phyloP scores from a whole-genome alignment of 35 echinoderm and acorn worm species.

The Eucidaris tribuloides region DNA sequence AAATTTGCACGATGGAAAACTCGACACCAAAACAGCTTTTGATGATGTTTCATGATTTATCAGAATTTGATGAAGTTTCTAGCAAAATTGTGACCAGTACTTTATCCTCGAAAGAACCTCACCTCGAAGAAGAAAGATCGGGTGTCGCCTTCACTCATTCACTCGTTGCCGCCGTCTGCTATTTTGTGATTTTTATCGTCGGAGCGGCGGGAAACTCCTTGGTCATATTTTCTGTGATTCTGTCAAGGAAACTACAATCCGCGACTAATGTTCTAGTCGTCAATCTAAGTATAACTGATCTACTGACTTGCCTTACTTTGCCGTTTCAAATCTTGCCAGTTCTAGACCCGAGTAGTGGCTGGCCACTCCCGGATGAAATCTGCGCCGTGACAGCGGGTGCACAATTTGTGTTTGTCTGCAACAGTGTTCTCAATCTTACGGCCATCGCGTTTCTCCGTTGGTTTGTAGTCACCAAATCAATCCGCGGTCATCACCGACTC shows the following conservation, averaged over 20 bases:
- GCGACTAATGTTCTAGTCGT: conserved; percentile 87
- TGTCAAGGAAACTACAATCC: conserved; percentile 68
- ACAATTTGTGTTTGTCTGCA: conserved; percentile 9
- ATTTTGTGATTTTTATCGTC: no score
- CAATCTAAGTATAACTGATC: conserved; percentile 85
- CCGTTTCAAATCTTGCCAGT: not conserved
- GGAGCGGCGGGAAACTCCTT: conserved; percentile 80
- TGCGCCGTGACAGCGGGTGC: no score
- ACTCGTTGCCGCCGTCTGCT: no score
- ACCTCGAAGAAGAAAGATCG: no score
- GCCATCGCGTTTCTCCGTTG: conserved; percentile 40
- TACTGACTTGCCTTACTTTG: conserved; percentile 32
- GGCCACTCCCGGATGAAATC: conserved; percentile 19
- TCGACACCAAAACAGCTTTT: no score
- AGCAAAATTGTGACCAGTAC: no score
- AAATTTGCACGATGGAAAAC: no score
- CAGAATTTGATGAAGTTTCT: no score
- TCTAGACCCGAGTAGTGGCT: not conserved
- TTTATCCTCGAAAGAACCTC: no score
- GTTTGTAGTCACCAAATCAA: conserved; percentile 38
- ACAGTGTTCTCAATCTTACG: conserved; percentile 28
- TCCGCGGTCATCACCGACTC: conserved; percentile 13
- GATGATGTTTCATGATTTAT: no score
- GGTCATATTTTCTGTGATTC: conserved; percentile 67
- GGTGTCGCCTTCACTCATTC: no score